These are phyloP conservation scores for Eupsilia transversa DNA, from an alignment of 2,888 invertebrate genomes.

Conservation along the genomic window DNA sequence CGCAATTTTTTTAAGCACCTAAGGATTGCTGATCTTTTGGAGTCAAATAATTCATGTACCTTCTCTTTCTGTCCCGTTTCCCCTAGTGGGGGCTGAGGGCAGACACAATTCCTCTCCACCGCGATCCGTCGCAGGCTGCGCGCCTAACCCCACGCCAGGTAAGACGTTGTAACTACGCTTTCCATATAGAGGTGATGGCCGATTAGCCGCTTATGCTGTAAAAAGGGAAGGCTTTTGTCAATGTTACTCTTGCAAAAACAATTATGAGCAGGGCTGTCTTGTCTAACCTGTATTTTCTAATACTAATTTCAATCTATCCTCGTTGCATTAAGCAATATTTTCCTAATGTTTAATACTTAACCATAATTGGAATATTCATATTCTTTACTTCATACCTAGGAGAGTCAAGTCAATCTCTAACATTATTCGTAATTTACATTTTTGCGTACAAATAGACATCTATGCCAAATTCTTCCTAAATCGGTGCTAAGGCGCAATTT, in stretches of 20 bases:
- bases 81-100: slow-evolving; percentile 60
- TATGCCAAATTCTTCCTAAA: not conserved
- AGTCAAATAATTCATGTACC: slow-evolving; percentile 19
- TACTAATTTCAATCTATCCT: not conserved
- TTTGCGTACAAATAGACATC: not conserved
- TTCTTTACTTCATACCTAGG: not conserved
- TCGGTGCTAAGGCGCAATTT: not conserved
- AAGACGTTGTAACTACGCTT: slow-evolving; percentile 44
- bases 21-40: not conserved
- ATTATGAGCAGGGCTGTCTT: not conserved
- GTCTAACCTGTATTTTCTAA: not conserved
- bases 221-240: slow-evolving; percentile 13
- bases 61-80: slow-evolving; percentile 60
- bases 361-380: not conserved
- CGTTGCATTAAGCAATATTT: not conserved
- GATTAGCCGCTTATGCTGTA: slow-evolving; percentile 45
- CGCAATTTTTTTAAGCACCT: not conserved
- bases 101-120: slow-evolving; percentile 56
- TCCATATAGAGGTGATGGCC: slow-evolving; percentile 37
- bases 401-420: not conserved
- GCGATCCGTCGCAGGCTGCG: slow-evolving; percentile 54
- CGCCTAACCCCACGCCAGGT: slow-evolving; percentile 59
- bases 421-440: not conserved
- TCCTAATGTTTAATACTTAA: not conserved
- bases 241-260: not conserved